Base-by-base conservation (phyloP, 2,113 vertebrate genomes). In the Verasper variegatus region DNA sequence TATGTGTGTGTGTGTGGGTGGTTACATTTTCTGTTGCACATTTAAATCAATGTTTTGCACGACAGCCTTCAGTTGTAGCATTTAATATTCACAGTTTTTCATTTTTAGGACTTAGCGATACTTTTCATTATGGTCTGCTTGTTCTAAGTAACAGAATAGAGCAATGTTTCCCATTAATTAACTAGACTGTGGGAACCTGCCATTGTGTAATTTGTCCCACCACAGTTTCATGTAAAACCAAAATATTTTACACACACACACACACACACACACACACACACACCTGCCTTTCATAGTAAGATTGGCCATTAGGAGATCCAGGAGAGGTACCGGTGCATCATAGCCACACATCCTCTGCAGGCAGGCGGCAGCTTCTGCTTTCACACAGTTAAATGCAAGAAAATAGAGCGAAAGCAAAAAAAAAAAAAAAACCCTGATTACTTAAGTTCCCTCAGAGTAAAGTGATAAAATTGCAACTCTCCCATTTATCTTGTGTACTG, bases 401-500 rank as follows among this genome's bases (percentile, higher is more conserved):
- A 57, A 52, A 14, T 49, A 40, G 35, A 71, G 11, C 14, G 18
- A 56, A 56, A 56, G 31, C 31, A 12, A 58, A 24, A 15, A 1
- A 27, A 58, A 24, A 15, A 1, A 27, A 23, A 8, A 47, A 37
- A 54, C 20, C 13, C 10, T 35, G 17, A 14, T 66, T 1, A 17
- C 14, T 49, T 49, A 15, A 49, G 14, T 49, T 13, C 40, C 47
- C 18, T 73, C 23, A 1, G 56, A 69, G 51, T 35, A 5, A 40
- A 24, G n/a, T 55, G 17, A 60, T 66, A 20, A 57, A 37, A 74
- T 62, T 24, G 12, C 24, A 69, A 60, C 12, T 52, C 55, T 66
- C 60, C 12, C 35, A 0, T 52, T 73, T 8, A 63, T 76, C 54
- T 51, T 2, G 21, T 66, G 64, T 52, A 24, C 49, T 17, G 20